Percentiles rank a stretch among this genome's conserved stretches.
These are phyloP conservation scores for Isotomurus palustris DNA, from an alignment of 2,888 invertebrate genomes.

Conservation along the genomic window DNA sequence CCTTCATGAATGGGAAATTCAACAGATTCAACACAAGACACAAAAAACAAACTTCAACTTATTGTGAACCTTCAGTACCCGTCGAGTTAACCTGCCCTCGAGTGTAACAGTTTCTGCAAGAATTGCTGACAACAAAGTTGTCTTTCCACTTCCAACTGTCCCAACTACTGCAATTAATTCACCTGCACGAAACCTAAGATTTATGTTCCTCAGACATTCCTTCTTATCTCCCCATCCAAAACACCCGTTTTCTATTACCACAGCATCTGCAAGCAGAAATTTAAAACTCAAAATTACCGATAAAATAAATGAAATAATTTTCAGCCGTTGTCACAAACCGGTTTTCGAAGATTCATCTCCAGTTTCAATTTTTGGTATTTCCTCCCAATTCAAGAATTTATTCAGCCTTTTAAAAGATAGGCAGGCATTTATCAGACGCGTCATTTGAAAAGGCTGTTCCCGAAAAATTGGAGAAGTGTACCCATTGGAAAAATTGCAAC, in stretches of 20 bases:
- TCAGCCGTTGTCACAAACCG: no score
- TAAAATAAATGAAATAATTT: no score
- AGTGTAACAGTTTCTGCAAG: slow-evolving; percentile 52
- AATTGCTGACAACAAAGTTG: slow-evolving; percentile 53
- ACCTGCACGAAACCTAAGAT: slow-evolving; percentile 64
- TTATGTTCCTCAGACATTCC: slow-evolving; percentile 59
- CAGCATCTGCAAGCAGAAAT: no score
- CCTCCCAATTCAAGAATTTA: slow-evolving; percentile 56
- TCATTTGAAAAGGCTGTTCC: no score
- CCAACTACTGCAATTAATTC: slow-evolving; percentile 80
- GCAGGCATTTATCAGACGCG: no score
- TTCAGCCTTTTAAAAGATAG: slow-evolving; percentile 57
- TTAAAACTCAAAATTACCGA: no score
- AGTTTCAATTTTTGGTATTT: no score
- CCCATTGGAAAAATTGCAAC: no score
- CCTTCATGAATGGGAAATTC: slow-evolving; percentile 47
- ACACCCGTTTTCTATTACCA: slow-evolving; percentile 79
- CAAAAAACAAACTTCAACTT: no score
- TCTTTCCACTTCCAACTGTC: slow-evolving; percentile 82
- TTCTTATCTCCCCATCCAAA: slow-evolving; percentile 67
- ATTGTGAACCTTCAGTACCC: slow-evolving; percentile 22
- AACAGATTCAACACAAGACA: no score
- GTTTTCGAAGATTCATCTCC: no score
- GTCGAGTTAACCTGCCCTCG: slow-evolving; percentile 47
- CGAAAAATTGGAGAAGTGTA: no score